Percentiles rank a stretch among this genome's conserved stretches.
These are phyloP conservation scores for Parapsyche elsis DNA, from an alignment of 1,140 invertebrate species.

Conservation along the genomic window DNA sequence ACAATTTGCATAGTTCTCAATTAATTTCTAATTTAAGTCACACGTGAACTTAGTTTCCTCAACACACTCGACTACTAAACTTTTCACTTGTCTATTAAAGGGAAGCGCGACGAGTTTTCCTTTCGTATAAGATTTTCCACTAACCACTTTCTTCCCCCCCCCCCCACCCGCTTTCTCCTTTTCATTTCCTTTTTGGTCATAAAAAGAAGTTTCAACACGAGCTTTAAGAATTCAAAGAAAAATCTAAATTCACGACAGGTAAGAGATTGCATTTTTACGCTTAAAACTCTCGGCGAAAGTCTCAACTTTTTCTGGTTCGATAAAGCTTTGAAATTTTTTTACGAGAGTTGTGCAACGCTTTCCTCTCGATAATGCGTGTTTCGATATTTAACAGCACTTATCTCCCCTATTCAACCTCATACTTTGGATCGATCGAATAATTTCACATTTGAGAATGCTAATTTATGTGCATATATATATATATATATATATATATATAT, in stretches of 20 bases:
- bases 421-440: too few relatives aligned
- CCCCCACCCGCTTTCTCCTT: not conserved
- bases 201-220: slow-evolving; percentile 8
- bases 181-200: not conserved
- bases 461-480: too few relatives aligned
- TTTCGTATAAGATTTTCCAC: not conserved
- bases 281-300: slow-evolving; percentile 15
- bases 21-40: too few relatives aligned
- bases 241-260: slow-evolving; percentile 32
- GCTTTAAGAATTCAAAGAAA: slow-evolving; percentile 16
- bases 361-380: too few relatives aligned
- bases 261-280: slow-evolving; percentile 30
- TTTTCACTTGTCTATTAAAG: too few relatives aligned
- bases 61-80: too few relatives aligned
- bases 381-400: too few relatives aligned
- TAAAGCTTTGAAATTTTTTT: slow-evolving; percentile 11
- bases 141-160: not conserved
- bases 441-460: too few relatives aligned
- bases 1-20: too few relatives aligned
- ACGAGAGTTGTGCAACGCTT: not conserved
- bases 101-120: not conserved
- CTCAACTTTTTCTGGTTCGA: slow-evolving; percentile 9
- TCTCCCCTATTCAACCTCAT: too few relatives aligned
- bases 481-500: too few relatives aligned
- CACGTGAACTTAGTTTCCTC: too few relatives aligned